Evolutionary conservation across 30 jellyfish, hydroid and myxozoan species (phyloP).

Genomic region (Nemopilema nomurai): DNA sequence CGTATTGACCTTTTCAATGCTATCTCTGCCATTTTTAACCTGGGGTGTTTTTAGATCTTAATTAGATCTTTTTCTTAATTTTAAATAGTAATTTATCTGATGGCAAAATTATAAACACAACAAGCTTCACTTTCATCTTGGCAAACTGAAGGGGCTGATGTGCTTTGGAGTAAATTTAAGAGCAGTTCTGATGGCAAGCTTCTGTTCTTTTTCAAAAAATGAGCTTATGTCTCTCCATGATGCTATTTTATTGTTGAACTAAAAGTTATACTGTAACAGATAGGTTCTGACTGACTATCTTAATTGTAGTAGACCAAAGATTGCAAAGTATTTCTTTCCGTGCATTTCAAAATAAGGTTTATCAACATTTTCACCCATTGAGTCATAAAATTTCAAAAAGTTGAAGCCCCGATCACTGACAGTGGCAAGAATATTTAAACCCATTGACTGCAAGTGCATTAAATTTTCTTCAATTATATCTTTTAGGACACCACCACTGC

Average conservation of each 20-base stretch:
- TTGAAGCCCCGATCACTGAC: slow-evolving; percentile 32
- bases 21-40: neutral
- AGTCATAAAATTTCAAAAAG: neutral
- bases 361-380: slow-evolving; percentile 1
- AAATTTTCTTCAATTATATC: too few relatives aligned
- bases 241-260: neutral
- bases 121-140: slow-evolving; percentile 52
- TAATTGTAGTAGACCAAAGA: slow-evolving; percentile 33
- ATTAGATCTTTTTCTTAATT: too few relatives aligned
- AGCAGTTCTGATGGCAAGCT: slow-evolving; percentile 49
- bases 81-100: too few relatives aligned
- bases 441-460: too few relatives aligned
- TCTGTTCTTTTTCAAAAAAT: slow-evolving; percentile 35
- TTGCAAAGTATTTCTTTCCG: neutral
- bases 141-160: slow-evolving; percentile 23
- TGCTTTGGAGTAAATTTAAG: slow-evolving; percentile 48
- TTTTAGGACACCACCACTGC: too few relatives aligned
- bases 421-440: slow-evolving; percentile 5
- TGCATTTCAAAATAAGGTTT: too few relatives aligned
- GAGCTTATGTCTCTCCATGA: slow-evolving; percentile 23
- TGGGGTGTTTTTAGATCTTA: neutral
- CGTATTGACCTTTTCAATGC: neutral
- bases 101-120: too few relatives aligned
- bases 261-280: slow-evolving; percentile 6
- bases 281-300: slow-evolving; percentile 13